A percentile compares a stretch with the other conserved stretches of the same genome.
These are phyloP conservation scores for Myrmecophaga tridactyla DNA, from an alignment of 2,113 vertebrate genomes.

Conservation along the genomic window DNA sequence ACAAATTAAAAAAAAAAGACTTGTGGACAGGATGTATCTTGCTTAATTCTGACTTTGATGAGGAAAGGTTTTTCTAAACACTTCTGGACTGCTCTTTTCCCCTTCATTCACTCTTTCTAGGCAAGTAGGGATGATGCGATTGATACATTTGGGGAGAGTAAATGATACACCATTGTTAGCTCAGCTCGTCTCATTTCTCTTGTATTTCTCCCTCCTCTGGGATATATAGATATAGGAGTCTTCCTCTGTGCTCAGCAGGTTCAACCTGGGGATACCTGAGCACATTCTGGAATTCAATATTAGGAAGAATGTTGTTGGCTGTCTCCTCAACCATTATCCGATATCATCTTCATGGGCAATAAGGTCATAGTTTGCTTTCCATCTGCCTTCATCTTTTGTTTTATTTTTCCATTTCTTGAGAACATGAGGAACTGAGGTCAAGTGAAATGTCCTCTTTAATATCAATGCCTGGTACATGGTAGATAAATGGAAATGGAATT, in stretches of 20 bases:
- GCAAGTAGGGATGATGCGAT: background rate
- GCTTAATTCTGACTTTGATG: background rate
- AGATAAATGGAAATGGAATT: background rate
- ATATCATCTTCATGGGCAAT: background rate
- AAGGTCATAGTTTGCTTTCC: background rate
- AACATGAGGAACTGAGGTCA: background rate
- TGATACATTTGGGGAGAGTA: background rate
- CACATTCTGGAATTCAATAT: background rate
- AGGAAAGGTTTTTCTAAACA: background rate
- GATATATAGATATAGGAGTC: background rate
- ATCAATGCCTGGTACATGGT: background rate
- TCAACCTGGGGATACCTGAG: background rate
- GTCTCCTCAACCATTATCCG: background rate
- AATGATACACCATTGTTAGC: background rate
- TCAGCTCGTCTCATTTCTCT: background rate
- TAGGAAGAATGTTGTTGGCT: background rate
- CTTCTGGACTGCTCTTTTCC: background rate
- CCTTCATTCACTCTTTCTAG: background rate
- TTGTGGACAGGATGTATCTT: background rate
- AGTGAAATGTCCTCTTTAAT: background rate
- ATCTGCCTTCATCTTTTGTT: background rate
- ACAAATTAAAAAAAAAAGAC: background rate
- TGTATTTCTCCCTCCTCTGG: background rate
- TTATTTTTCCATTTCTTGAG: constrained; percentile 26
- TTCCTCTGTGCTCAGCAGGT: background rate